A percentile compares a stretch with the other conserved stretches of the same genome.
phyloP scores from a whole-genome alignment of 1,140 invertebrate genomes.

The Acromyrmex charruanus region DNA sequence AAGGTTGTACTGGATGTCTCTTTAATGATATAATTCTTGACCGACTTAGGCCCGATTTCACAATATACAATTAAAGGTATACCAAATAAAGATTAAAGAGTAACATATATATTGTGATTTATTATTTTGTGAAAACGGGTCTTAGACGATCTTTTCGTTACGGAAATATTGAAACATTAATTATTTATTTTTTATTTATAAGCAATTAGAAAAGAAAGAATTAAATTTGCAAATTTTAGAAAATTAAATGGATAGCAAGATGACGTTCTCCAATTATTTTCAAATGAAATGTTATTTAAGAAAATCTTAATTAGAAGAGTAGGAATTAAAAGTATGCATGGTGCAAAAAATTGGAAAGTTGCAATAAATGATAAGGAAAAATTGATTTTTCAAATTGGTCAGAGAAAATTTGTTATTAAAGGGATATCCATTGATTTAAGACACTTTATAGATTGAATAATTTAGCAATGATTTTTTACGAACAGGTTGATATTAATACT shows the following conservation, averaged over 20 bases:
- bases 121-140: too few species aligned
- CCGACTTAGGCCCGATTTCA: background rate
- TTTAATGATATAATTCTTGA: background rate
- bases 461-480: background rate
- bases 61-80: too few species aligned
- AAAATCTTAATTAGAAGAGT: background rate
- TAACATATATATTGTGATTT: too few species aligned
- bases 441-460: background rate
- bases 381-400: background rate
- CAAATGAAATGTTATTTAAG: background rate
- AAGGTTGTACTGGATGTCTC: background rate
- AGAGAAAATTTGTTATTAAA: background rate
- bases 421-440: background rate
- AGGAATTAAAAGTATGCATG: background rate
- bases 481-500: conserved; percentile 70
- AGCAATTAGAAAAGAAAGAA: background rate
- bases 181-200: background rate
- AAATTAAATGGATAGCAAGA: background rate
- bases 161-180: background rate
- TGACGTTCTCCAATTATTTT: background rate
- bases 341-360: background rate
- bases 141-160: background rate
- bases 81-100: too few species aligned
- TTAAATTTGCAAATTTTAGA: background rate
- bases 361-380: background rate